Percentiles rank a stretch among this genome's conserved stretches.
Conservation (phyloP, 2,888 invertebrate genomes). For the Tinea semifulvella region DNA sequence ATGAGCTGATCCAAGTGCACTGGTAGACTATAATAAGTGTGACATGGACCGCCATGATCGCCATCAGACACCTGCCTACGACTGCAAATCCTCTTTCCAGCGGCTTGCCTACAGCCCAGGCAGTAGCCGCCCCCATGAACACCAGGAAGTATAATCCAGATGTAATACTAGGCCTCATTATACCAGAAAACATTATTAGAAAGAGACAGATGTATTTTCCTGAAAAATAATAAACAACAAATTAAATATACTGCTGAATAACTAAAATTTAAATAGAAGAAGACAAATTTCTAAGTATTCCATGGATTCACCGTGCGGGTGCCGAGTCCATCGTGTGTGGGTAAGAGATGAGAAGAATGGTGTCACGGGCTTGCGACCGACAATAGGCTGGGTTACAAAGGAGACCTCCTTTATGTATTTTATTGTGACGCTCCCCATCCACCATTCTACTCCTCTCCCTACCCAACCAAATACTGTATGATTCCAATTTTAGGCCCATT, state of each 20-base stretch:
- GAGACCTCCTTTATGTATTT: no score
- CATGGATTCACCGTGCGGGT: no score
- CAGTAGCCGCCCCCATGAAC: conserved; percentile 85
- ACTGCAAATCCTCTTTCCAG: conserved; percentile 81
- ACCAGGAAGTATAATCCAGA: conserved; percentile 88
- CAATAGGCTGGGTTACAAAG: no score
- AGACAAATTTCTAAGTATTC: no score
- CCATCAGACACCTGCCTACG: conserved; percentile 73
- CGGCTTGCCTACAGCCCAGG: conserved; percentile 85
- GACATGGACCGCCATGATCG: conserved; percentile 81
- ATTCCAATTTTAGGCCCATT: no score
- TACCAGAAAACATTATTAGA: conserved; percentile 75
- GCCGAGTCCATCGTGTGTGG: no score
- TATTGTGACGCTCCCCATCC: no score
- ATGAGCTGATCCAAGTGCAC: conserved; percentile 80
- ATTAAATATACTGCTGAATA: neutral
- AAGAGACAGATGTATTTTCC: conserved; percentile 73
- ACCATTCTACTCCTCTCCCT: no score
- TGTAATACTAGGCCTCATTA: conserved; percentile 82
- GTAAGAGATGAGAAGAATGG: no score
- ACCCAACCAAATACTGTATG: no score
- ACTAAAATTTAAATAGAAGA: no score
- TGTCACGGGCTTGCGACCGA: no score
- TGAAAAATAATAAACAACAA: conserved; percentile 30
- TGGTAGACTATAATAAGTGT: conserved; percentile 82